phyloP scores from a whole-genome alignment of 1,140 invertebrate genomes.

The Drosophila simulans region DNA sequence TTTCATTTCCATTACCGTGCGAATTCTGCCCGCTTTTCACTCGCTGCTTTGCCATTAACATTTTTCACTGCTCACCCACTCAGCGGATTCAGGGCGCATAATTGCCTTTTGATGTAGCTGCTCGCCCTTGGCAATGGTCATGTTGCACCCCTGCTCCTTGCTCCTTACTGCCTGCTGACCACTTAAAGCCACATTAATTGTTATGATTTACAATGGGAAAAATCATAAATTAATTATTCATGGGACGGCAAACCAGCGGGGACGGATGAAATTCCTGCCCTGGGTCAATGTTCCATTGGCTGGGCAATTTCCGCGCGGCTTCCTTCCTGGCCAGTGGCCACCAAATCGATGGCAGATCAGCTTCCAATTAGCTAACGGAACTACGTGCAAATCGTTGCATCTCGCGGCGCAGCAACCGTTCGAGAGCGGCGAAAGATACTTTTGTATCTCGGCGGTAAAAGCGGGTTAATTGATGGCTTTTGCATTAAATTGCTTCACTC shows the following conservation, averaged over 20 bases:
- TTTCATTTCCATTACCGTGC: slow-evolving; percentile 75
- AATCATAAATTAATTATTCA: slow-evolving; percentile 80
- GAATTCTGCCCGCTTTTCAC: slow-evolving; percentile 45
- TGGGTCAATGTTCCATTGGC: slow-evolving; percentile 39
- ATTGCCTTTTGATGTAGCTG: slow-evolving; percentile 74
- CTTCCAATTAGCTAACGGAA: slow-evolving; percentile 80
- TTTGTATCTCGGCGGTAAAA: slow-evolving; percentile 59
- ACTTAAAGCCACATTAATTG: slow-evolving; percentile 76
- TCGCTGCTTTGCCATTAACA: slow-evolving; percentile 57
- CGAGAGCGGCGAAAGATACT: slow-evolving; percentile 39
- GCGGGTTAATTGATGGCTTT: slow-evolving; percentile 82
- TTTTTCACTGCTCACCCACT: slow-evolving; percentile 33
- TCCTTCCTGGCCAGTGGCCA: slow-evolving; percentile 27
- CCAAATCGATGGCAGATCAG: slow-evolving; percentile 41
- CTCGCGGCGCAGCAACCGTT: slow-evolving; percentile 21
- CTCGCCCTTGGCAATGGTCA: slow-evolving; percentile 39
- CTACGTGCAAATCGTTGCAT: slow-evolving; percentile 80
- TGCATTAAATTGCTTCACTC: slow-evolving; percentile 80
- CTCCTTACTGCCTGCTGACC: slow-evolving; percentile 11
- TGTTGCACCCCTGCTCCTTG: slow-evolving; percentile 14
- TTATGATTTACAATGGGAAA: slow-evolving; percentile 83
- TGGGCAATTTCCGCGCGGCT: slow-evolving; percentile 43
- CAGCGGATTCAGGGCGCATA: slow-evolving; percentile 41
- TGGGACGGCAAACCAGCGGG: slow-evolving; percentile 38
- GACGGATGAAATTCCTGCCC: slow-evolving; percentile 18